Evolutionary conservation across 2,113 vertebrate species (phyloP).

Genomic region (Piaya cayana): DNA sequence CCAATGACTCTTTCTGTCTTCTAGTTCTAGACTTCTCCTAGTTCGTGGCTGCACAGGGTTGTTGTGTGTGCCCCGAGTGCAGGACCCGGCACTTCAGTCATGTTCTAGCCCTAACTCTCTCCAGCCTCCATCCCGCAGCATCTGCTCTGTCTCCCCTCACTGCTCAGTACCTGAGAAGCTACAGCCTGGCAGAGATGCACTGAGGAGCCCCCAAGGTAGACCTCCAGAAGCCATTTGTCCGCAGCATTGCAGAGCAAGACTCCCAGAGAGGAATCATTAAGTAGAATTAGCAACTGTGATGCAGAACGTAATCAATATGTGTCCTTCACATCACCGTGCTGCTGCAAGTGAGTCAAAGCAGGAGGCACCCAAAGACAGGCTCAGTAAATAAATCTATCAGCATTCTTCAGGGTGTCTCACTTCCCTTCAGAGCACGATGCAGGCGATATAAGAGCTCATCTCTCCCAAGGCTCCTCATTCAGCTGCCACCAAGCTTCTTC

Average conservation of each 20-base stretch:
- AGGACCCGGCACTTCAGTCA: neutral
- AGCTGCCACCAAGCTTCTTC: fast-evolving
- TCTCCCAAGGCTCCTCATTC: neutral
- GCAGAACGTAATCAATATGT: neutral
- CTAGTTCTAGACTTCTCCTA: too few relatives aligned
- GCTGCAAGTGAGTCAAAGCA: conserved; percentile 29
- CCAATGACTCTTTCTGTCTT: too few relatives aligned
- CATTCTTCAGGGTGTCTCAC: conserved; percentile 55
- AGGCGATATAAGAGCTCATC: neutral
- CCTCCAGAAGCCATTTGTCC: fast-evolving
- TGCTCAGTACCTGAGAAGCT: neutral
- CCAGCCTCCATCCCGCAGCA: neutral
- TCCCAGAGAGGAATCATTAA: neutral
- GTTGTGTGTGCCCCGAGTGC: too few relatives aligned
- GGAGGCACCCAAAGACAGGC: neutral
- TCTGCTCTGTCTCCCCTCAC: neutral
- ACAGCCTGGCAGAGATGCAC: neutral
- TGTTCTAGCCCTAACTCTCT: fast-evolving
- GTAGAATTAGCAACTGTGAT: neutral
- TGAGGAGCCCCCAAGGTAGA: fast-evolving
- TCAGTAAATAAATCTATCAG: neutral
- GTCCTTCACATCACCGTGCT: neutral
- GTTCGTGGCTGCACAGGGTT: too few relatives aligned
- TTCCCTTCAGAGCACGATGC: neutral
- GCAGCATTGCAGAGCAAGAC: fast-evolving